A percentile compares a stretch with the other conserved stretches of the same genome.
Conservation (phyloP, 2,113 vertebrate species). For the Neolamprologus caudopunctatus region DNA sequence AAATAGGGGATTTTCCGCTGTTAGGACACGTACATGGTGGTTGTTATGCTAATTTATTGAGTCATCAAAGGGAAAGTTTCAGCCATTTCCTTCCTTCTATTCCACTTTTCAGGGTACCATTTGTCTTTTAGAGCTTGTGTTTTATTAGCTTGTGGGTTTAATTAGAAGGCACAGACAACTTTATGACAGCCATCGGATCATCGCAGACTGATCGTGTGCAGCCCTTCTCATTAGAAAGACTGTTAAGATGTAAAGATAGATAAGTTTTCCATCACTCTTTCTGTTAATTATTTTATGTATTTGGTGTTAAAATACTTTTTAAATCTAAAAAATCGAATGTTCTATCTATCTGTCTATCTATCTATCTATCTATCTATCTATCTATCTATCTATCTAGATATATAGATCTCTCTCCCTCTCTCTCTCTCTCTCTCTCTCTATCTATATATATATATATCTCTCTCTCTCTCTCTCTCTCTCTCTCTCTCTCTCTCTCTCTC, state of each 20-base stretch:
- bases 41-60: slow-evolving; percentile 71
- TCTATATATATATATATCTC: no score
- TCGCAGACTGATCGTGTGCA: neutral
- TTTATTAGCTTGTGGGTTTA: neutral
- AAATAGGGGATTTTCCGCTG: slow-evolving; percentile 53
- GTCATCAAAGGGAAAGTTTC: slow-evolving; percentile 45
- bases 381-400: rapidly evolving
- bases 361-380: neutral
- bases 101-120: neutral
- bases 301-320: neutral
- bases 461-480: no score
- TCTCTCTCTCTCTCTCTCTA: no score
- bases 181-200: slow-evolving; percentile 8
- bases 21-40: slow-evolving; percentile 46
- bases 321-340: neutral
- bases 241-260: neutral
- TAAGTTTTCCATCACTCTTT: neutral
- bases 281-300: neutral
- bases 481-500: no score
- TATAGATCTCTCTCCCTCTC: no score
- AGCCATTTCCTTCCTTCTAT: neutral
- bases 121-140: neutral
- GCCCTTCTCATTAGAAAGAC: neutral
- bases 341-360: rapidly evolving
- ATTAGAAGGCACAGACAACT: slow-evolving; percentile 12